phyloP scores from a whole-genome alignment of 2,797 vertebrate genomes.

The Notoglanidium macrostoma region DNA sequence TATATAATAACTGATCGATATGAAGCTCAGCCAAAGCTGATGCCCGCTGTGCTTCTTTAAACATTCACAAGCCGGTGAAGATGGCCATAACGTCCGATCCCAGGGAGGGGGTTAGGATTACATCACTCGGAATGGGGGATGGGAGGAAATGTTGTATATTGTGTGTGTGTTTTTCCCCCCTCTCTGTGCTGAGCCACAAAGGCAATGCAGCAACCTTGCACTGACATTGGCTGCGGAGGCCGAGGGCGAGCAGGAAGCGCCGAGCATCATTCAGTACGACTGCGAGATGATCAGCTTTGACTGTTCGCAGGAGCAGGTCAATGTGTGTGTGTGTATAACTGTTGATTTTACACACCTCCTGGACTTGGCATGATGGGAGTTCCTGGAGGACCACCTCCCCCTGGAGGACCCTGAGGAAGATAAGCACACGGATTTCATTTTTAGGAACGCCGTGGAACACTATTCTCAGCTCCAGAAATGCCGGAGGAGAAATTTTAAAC shows the following conservation, averaged over 20 bases:
- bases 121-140: constrained; percentile 29
- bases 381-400: constrained; percentile 88
- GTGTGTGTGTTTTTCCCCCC: not conserved
- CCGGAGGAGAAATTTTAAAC: constrained; percentile 48
- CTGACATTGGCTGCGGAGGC: constrained; percentile 39
- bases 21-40: constrained; percentile 3
- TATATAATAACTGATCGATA: constrained; percentile 29
- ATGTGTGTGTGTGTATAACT: not conserved
- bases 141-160: constrained; percentile 11
- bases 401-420: constrained; percentile 82
- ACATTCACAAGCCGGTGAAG: constrained; percentile 14
- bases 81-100: constrained; percentile 12
- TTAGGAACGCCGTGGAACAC: constrained; percentile 18
- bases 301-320: not conserved
- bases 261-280: constrained; percentile 1
- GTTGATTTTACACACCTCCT: constrained; percentile 77
- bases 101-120: constrained; percentile 34
- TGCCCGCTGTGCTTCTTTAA: constrained; percentile 1
- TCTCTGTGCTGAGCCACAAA: constrained; percentile 15
- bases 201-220: constrained; percentile 47
- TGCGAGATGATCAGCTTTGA: constrained; percentile 13
- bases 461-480: constrained; percentile 35
- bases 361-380: constrained; percentile 94
- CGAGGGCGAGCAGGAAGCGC: constrained; percentile 16
- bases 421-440: constrained; percentile 18